Conservation (phyloP, 2,113 vertebrate species). For the Tragelaphus buxtoni region DNA sequence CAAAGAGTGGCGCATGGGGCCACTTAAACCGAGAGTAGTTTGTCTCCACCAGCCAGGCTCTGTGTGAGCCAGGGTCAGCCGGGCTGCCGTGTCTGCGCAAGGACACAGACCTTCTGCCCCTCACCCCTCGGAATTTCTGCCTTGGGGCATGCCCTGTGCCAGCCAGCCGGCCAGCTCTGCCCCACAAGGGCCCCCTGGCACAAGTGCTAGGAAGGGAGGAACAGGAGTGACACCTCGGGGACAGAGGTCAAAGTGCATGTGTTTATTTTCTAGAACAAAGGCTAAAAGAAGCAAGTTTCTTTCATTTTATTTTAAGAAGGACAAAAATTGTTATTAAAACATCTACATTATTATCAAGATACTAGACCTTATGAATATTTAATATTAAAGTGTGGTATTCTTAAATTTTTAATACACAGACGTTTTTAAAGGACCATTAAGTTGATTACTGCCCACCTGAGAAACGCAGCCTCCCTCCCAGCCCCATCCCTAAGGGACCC, state of each 20-base stretch:
- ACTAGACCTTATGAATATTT: constrained; percentile 86
- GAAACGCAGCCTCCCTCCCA: constrained; percentile 77
- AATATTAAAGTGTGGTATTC: constrained; percentile 89
- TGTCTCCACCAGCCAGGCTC: not conserved
- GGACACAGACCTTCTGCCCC: not conserved
- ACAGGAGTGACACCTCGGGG: constrained; percentile 47
- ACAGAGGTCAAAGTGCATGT: constrained; percentile 80
- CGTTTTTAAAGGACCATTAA: constrained; percentile 81
- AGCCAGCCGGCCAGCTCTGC: not conserved
- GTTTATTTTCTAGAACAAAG: constrained; percentile 84
- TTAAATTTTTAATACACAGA: constrained; percentile 85
- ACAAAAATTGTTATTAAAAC: constrained; percentile 86
- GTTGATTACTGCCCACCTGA: constrained; percentile 77
- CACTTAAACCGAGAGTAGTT: not conserved
- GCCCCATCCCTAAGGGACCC: not conserved
- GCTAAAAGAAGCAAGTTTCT: constrained; percentile 82
- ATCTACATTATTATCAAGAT: constrained; percentile 86
- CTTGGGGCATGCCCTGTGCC: not conserved
- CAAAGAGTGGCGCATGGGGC: not conserved
- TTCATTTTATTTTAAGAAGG: constrained; percentile 81
- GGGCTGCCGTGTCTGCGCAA: not conserved
- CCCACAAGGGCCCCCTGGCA: not conserved
- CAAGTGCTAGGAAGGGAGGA: not conserved
- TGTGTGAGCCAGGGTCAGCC: not conserved
- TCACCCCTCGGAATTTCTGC: not conserved